phyloP scores from a whole-genome alignment of 2,797 vertebrate genomes.

The Lagocephalus sceleratus region DNA sequence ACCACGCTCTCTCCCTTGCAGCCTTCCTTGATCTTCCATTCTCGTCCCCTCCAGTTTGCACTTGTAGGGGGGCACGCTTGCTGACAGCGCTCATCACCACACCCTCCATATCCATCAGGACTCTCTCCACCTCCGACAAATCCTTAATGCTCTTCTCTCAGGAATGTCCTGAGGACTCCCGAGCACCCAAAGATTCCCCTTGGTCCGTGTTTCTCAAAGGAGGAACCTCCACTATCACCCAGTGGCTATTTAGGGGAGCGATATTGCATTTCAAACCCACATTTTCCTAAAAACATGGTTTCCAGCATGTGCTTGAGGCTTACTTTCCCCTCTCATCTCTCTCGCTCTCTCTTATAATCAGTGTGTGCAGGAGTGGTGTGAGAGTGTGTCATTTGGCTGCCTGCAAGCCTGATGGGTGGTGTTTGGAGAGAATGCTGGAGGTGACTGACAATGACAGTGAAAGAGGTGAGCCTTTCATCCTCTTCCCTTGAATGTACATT shows the following conservation, averaged over 20 bases:
- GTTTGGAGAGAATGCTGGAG: conserved; percentile 49
- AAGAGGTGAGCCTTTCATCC: background rate
- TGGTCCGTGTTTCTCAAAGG: too few relatives aligned
- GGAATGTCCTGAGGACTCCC: too few relatives aligned
- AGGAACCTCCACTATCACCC: too few relatives aligned
- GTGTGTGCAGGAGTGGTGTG: conserved; percentile 10
- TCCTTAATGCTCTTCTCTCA: background rate
- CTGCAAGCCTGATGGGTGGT: conserved; percentile 56
- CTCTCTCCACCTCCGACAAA: background rate
- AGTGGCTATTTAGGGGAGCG: background rate
- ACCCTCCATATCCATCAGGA: background rate
- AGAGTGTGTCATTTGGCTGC: conserved; percentile 28
- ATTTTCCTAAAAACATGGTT: background rate
- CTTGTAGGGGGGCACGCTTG: background rate
- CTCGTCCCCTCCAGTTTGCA: background rate
- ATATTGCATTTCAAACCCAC: too few relatives aligned
- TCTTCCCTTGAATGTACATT: conserved; percentile 2
- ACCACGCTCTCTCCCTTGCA: background rate
- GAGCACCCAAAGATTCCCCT: too few relatives aligned
- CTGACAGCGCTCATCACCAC: background rate
- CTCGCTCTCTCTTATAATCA: background rate
- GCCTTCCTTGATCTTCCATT: background rate
- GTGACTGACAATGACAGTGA: conserved; percentile 18
- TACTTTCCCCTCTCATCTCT: background rate
- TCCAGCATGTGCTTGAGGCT: background rate